Percentiles rank a stretch among this genome's conserved stretches.
Evolutionary conservation across 2,888 invertebrate genomes (phyloP).

Genomic region (Marasmarcha lunaedactyla): DNA sequence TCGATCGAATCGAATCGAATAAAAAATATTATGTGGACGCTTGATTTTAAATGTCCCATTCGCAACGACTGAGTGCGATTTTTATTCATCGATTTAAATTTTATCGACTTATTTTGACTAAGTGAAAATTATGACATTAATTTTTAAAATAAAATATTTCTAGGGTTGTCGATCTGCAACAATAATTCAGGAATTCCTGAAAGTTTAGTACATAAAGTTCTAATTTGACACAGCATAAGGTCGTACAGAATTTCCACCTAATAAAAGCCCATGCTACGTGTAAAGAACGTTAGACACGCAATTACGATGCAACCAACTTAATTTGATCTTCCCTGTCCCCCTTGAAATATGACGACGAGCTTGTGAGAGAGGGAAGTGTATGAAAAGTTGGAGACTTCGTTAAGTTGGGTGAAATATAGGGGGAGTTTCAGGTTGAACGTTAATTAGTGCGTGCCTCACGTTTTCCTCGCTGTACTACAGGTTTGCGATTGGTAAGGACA

Average conservation of each 20-base stretch:
- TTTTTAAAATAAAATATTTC: not conserved
- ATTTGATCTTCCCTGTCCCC: constrained; percentile 36
- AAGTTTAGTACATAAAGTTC: constrained; percentile 27
- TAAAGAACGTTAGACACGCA: constrained; percentile 63
- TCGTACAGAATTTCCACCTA: constrained; percentile 66
- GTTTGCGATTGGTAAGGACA: constrained; percentile 36
- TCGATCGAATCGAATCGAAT: constrained; percentile 29
- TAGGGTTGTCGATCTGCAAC: not conserved
- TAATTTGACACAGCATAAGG: constrained; percentile 29
- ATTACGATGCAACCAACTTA: constrained; percentile 50
- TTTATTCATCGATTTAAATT: constrained; percentile 37
- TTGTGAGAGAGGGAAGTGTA: constrained; percentile 34
- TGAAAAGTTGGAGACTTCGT: constrained; percentile 36
- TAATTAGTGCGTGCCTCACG: constrained; percentile 66
- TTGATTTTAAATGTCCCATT: constrained; percentile 21
- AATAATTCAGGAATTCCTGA: not conserved
- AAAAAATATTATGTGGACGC: constrained; percentile 22
- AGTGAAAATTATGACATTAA: not conserved
- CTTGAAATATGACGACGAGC: constrained; percentile 23
- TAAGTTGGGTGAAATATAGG: constrained; percentile 38
- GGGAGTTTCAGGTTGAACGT: constrained; percentile 65
- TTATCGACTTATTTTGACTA: constrained; percentile 18
- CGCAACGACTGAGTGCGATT: constrained; percentile 21
- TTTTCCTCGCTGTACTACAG: constrained; percentile 40
- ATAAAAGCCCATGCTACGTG: constrained; percentile 66